phyloP scores from a whole-genome alignment of 1,140 invertebrate species.

The Bombus polaris region DNA sequence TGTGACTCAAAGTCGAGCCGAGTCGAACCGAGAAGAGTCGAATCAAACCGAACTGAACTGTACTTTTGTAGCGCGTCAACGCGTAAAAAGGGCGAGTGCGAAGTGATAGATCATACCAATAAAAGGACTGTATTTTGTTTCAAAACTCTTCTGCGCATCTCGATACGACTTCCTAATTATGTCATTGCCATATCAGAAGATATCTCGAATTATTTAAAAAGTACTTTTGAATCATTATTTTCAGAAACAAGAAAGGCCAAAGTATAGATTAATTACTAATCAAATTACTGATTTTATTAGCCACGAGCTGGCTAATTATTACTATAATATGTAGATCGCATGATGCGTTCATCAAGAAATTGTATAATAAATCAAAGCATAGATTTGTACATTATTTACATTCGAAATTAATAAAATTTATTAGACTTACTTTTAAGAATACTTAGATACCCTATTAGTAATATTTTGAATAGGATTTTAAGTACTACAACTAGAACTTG shows the following conservation, averaged over 20 bases:
- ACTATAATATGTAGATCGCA: too few relatives aligned
- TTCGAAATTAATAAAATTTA: not conserved
- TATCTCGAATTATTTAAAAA: not conserved
- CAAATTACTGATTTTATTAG: not conserved
- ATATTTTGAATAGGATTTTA: not conserved
- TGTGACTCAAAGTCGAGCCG: conserved; percentile 66
- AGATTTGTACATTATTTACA: not conserved
- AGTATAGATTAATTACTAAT: too few relatives aligned
- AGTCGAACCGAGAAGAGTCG: conserved; percentile 60
- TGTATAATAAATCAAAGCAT: not conserved
- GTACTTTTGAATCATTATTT: not conserved
- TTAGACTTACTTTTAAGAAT: not conserved
- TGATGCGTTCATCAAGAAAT: not conserved
- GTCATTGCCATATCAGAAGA: not conserved
- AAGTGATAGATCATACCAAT: conserved; percentile 41
- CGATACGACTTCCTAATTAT: not conserved
- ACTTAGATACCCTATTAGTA: not conserved
- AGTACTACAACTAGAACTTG: not conserved
- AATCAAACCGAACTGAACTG: conserved; percentile 51
- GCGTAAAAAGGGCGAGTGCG: conserved; percentile 56
- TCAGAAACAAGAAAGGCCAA: not conserved
- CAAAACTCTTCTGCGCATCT: not conserved
- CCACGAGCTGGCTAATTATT: not conserved
- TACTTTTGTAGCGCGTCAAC: conserved; percentile 60
- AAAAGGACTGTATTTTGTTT: not conserved